Evolutionary conservation across 2,797 vertebrate species (phyloP).

Genomic region (Lacerta bilineata): DNA sequence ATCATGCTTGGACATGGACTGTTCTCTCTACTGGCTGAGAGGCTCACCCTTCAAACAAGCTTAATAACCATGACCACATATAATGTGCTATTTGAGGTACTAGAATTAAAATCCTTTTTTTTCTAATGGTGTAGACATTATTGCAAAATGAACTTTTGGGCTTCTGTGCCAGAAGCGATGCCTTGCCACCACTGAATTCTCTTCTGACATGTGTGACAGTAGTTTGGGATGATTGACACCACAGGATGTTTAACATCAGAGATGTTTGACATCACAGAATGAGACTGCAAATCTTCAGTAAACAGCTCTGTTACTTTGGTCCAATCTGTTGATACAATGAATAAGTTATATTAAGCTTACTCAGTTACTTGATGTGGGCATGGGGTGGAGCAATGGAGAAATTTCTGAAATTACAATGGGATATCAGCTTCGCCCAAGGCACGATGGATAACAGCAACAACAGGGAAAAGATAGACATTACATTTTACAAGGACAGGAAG

Average conservation of each 20-base stretch:
- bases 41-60: conserved; percentile 92
- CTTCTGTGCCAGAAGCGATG: not conserved
- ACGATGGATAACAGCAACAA: too few species aligned
- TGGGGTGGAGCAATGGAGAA: too few species aligned
- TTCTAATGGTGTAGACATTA: conserved; percentile 64
- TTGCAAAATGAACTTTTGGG: conserved; percentile 48
- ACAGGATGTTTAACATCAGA: not conserved
- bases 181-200: not conserved
- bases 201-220: not conserved
- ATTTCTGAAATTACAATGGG: too few species aligned
- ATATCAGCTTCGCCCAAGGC: too few species aligned
- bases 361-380: not conserved
- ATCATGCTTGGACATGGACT: conserved; percentile 96
- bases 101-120: conserved; percentile 65
- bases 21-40: conserved; percentile 94
- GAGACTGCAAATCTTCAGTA: not conserved
- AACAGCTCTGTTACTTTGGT: too few species aligned
- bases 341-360: not conserved
- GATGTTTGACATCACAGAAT: not conserved
- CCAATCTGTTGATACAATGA: too few species aligned
- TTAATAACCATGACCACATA: conserved; percentile 96
- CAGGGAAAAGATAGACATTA: too few species aligned
- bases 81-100: conserved; percentile 98
- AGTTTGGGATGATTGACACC: not conserved
- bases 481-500: too few species aligned